Percentiles rank a stretch among this genome's conserved stretches.
These are phyloP conservation scores for Halcyon malimbica DNA, from an alignment of 2,113 vertebrate species.

Conservation along the genomic window DNA sequence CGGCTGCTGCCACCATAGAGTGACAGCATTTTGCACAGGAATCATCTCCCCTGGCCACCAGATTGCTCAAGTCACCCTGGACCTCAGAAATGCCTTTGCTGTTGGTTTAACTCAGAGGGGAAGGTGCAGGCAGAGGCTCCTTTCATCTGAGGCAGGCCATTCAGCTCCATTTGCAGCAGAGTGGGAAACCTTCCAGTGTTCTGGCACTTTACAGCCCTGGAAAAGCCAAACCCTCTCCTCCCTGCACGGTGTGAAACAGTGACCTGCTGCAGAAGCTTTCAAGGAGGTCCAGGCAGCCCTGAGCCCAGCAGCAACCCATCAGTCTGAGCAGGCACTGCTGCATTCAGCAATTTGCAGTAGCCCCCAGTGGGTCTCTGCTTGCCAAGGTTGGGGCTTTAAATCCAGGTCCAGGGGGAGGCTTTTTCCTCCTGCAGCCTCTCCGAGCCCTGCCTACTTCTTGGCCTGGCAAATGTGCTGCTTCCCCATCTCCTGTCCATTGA, in stretches of 20 bases:
- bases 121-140: background rate
- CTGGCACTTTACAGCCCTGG: background rate
- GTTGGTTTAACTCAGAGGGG: background rate
- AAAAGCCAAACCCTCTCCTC: background rate
- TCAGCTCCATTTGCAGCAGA: background rate
- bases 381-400: background rate
- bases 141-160: background rate
- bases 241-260: fast-evolving
- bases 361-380: background rate
- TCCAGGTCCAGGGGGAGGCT: background rate
- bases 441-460: background rate
- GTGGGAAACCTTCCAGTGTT: background rate
- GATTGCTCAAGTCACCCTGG: background rate
- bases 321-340: background rate
- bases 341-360: background rate
- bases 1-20: background rate
- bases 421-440: background rate
- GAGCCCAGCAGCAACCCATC: fast-evolving
- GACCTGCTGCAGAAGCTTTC: background rate
- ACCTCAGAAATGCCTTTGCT: background rate
- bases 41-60: too few species aligned
- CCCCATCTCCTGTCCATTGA: fast-evolving
- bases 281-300: background rate
- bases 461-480: fast-evolving
- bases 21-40: background rate